Conservation (phyloP, 2,888 invertebrate genomes). For the Andrena bicolor region DNA sequence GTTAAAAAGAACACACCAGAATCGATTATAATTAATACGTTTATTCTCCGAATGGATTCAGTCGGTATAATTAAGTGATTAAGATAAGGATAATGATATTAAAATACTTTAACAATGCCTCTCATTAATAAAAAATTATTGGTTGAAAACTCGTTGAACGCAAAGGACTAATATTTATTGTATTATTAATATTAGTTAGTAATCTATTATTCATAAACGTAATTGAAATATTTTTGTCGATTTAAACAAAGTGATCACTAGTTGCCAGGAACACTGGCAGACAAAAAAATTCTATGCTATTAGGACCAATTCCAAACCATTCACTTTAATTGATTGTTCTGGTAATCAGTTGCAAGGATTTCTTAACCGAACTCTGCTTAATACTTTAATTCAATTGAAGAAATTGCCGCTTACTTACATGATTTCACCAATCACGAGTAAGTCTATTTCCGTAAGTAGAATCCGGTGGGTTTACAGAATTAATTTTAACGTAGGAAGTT, state of each 20-base stretch:
- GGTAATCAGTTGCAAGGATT: slow-evolving; percentile 47
- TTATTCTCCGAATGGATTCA: too few relatives aligned
- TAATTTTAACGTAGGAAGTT: neutral
- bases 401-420: slow-evolving; percentile 37
- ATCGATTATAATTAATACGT: too few relatives aligned
- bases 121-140: too few relatives aligned
- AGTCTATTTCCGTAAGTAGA: slow-evolving; percentile 2
- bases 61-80: too few relatives aligned
- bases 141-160: too few relatives aligned
- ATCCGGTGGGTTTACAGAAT: neutral
- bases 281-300: slow-evolving; percentile 28
- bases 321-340: slow-evolving; percentile 51
- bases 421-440: slow-evolving; percentile 30
- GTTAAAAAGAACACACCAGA: neutral
- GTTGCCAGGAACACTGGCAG: neutral
- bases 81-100: too few relatives aligned
- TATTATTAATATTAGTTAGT: neutral
- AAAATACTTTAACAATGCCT: too few relatives aligned
- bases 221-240: neutral
- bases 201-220: neutral
- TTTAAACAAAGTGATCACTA: neutral
- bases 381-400: slow-evolving; percentile 48
- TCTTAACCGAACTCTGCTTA: slow-evolving; percentile 40
- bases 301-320: slow-evolving; percentile 45
- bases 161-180: too few relatives aligned